Percentiles rank a stretch among this genome's conserved stretches.
Conservation (phyloP, 1,140 invertebrate genomes). For the Yoshiicerus persimilis region DNA sequence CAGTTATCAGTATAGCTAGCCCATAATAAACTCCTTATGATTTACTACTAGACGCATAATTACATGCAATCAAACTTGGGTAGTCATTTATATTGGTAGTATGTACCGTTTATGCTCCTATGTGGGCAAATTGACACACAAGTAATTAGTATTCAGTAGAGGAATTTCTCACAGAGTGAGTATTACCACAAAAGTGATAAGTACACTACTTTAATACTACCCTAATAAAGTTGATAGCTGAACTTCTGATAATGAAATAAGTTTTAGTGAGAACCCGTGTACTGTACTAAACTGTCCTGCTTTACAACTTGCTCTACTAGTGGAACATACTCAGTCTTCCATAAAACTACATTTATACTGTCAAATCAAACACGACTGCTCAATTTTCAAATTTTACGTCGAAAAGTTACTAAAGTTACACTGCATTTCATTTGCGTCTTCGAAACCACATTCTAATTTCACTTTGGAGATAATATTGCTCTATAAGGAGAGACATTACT, state of each 20-base stretch:
- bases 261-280: neutral
- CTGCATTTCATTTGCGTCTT: no score
- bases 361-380: no score
- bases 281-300: neutral
- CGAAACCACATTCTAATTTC: no score
- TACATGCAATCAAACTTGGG: neutral
- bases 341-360: no score
- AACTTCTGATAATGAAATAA: neutral
- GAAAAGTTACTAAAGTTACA: no score
- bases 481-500: no score
- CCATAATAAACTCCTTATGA: neutral
- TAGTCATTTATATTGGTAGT: neutral
- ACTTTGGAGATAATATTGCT: no score
- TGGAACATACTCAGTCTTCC: no score
- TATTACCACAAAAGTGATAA: neutral
- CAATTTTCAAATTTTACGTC: no score
- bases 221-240: neutral
- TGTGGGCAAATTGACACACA: neutral
- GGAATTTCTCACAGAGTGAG: neutral
- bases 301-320: no score
- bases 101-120: no score
- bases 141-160: neutral
- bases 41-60: neutral
- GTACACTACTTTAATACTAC: neutral
- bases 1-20: neutral